These are phyloP conservation scores for Idaea biselata DNA, from an alignment of 2,888 invertebrate genomes.

Conservation along the genomic window DNA sequence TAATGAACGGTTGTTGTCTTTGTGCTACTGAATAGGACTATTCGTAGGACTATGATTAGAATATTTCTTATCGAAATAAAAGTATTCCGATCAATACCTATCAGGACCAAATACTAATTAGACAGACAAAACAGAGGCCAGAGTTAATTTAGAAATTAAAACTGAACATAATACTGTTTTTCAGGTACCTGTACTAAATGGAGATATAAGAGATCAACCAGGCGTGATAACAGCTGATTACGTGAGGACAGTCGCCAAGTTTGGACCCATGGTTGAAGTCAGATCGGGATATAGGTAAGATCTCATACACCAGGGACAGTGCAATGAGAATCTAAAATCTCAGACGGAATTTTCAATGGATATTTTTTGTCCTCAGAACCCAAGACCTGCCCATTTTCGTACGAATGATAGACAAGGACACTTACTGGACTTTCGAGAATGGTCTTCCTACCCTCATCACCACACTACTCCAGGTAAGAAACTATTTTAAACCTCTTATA, in stretches of 20 bases:
- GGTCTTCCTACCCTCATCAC: constrained; percentile 87
- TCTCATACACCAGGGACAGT: not conserved
- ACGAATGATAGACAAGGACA: constrained; percentile 88
- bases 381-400: constrained; percentile 86
- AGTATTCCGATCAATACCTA: too few species aligned
- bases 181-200: constrained; percentile 64
- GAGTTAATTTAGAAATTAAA: not conserved
- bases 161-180: not conserved
- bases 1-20: too few species aligned
- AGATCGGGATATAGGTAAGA: constrained; percentile 61
- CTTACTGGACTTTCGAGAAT: constrained; percentile 83
- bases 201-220: constrained; percentile 70
- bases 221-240: constrained; percentile 80
- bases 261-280: constrained; percentile 82
- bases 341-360: not conserved
- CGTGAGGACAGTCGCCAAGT: constrained; percentile 76
- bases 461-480: constrained; percentile 77
- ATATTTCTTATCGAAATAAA: too few species aligned
- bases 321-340: not conserved
- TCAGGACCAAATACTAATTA: too few species aligned
- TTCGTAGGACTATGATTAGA: too few species aligned
- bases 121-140: too few species aligned
- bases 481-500: not conserved
- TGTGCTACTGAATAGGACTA: too few species aligned
- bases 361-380: constrained; percentile 57